Conservation (phyloP, 2,797 vertebrate genomes). For the Spheniscus humboldti region DNA sequence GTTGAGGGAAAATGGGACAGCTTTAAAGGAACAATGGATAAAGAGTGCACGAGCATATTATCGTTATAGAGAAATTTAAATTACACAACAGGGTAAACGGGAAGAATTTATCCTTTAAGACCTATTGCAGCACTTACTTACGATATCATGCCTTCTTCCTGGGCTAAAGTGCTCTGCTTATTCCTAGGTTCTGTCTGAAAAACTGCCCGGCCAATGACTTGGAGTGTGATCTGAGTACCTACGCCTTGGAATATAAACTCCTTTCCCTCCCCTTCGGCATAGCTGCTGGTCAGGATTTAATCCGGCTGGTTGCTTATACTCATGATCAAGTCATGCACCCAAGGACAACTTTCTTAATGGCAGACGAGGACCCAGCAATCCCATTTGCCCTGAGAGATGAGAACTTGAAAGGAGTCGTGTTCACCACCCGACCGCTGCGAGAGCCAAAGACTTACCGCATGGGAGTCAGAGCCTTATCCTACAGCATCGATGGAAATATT, state of each 20-base stretch:
- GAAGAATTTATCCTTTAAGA: background rate
- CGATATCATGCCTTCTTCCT: background rate
- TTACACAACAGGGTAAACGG: background rate
- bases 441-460: conserved; percentile 91
- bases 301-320: conserved; percentile 94
- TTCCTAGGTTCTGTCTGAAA: conserved; percentile 90
- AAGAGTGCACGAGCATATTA: background rate
- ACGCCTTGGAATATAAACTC: conserved; percentile 95
- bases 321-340: conserved; percentile 94
- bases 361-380: conserved; percentile 78
- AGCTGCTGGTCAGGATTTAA: conserved; percentile 92
- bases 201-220: conserved; percentile 90
- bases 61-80: background rate
- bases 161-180: background rate
- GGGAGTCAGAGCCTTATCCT: conserved; percentile 92
- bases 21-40: background rate
- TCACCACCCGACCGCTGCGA: conserved; percentile 81
- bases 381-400: conserved; percentile 93
- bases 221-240: conserved; percentile 91
- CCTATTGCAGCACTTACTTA: background rate
- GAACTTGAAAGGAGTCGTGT: conserved; percentile 93
- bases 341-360: conserved; percentile 87
- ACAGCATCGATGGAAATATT: conserved; percentile 79
- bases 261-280: conserved; percentile 95
- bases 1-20: background rate